Evolutionary conservation across 2,797 vertebrate species (phyloP).

Genomic region (Psittacula derbiana): DNA sequence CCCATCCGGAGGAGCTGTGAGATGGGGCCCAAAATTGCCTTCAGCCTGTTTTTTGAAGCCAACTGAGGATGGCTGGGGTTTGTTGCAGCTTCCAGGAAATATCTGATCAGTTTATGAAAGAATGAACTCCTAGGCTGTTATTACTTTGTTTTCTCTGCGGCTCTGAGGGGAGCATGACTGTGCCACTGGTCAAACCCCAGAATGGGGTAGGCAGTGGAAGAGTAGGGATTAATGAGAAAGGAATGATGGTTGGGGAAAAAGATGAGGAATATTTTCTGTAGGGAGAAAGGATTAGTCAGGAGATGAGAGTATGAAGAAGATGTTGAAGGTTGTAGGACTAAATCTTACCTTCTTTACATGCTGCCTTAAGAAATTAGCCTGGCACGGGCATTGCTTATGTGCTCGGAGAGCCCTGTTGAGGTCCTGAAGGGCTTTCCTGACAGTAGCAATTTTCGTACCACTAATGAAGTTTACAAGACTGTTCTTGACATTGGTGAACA

Average conservation of each 20-base stretch:
- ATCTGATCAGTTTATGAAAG: not conserved
- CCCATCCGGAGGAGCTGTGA: not conserved
- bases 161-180: not conserved
- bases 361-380: constrained; percentile 20
- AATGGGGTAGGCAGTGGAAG: not conserved
- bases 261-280: not conserved
- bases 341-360: not conserved
- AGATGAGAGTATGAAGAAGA: not conserved
- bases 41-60: not conserved
- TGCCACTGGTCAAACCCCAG: not conserved
- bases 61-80: not conserved
- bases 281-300: not conserved
- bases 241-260: not conserved
- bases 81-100: constrained; percentile 34
- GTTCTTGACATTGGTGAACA: fast-evolving
- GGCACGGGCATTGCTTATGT: fast-evolving
- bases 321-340: not conserved
- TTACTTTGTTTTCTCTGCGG: not conserved
- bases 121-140: not conserved
- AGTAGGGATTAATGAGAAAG: not conserved
- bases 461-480: not conserved
- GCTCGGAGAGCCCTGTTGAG: not conserved
- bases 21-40: not conserved
- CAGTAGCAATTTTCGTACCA: not conserved
- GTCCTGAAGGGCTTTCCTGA: not conserved